Base-by-base conservation (phyloP, 2,113 vertebrate species). In the Urocolius indicus region DNA sequence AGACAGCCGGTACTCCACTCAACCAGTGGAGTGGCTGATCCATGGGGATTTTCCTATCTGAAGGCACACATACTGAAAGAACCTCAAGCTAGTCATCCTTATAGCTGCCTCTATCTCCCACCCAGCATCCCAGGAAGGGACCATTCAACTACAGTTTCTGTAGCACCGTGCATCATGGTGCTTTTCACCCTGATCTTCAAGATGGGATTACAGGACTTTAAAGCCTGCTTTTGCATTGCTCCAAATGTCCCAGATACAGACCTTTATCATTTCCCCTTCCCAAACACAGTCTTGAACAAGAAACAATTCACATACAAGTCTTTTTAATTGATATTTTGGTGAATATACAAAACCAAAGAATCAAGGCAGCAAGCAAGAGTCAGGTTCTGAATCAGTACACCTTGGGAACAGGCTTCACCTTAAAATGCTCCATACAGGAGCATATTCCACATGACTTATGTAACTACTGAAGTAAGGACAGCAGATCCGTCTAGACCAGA, bases 291-390 rank as follows among this genome's bases (percentile, higher is more conserved):
- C 85, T 65, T 21, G 10, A 86, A 45, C 23, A 49, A 45, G 41
- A 82, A 63, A 66, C 52, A 78, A 6, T 8, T 72, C 18, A 72
- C 36, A 74, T 94, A 66, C 38, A 74, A 3, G 90, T 95, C 17
- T 87, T 96, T 97, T 97, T 95, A 96, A 94, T 95, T 38, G 80
- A 11, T 62, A 38, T 87, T 92, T 94, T 80, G 65, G 57, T 88
- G 41, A 93, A 84, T 76, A 95, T 84, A 95, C 83, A 93, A 95
- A 89, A 96, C 6, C 19, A 88, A 82, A 72, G 67, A 84, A 72
- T 75, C 43, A 84, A 68, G 72, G 59, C 45, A 79, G 23, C 69
- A 36, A 52, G 49, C 51, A 89, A 91, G n/a, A 59, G 46, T 55
- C 52, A 66, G 11, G 45, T 75, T 14, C 43, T 57, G 32, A 94